These are phyloP conservation scores for Alligator sinensis DNA, from an alignment of 2,113 vertebrate species.

Conservation along the genomic window DNA sequence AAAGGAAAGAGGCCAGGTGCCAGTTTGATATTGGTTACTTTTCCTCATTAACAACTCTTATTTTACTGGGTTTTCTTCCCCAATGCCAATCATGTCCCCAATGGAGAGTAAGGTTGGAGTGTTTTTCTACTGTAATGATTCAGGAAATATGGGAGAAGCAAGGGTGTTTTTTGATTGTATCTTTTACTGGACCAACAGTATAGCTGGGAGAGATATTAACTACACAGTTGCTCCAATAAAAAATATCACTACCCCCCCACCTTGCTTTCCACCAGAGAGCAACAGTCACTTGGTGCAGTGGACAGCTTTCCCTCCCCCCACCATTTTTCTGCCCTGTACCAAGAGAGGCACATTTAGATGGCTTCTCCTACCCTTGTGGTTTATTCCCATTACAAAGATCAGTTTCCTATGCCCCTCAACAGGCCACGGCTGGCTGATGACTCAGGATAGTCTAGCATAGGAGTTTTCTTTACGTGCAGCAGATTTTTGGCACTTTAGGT, in stretches of 20 bases:
- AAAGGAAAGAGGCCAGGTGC: background rate
- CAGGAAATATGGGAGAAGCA: no score
- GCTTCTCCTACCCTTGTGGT: background rate
- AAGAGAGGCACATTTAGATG: background rate
- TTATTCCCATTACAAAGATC: background rate
- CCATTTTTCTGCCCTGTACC: background rate
- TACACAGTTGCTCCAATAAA: no score
- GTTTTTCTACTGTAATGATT: no score
- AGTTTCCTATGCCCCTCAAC: no score
- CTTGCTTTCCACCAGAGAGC: background rate
- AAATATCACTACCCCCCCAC: background rate
- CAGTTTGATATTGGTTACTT: no score
- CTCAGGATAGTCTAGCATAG: background rate
- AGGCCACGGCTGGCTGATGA: background rate
- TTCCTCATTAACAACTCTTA: no score
- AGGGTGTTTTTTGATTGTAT: no score
- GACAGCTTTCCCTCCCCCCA: background rate
- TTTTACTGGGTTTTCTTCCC: background rate
- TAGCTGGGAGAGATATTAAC: no score
- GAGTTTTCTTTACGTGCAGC: background rate
- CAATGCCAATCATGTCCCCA: background rate
- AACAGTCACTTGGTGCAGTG: background rate
- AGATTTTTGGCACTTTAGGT: constrained; percentile 1
- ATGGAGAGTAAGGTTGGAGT: background rate
- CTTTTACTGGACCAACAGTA: no score